These are phyloP conservation scores for Nothura maculosa DNA, from an alignment of 2,797 vertebrate species.

Conservation along the genomic window DNA sequence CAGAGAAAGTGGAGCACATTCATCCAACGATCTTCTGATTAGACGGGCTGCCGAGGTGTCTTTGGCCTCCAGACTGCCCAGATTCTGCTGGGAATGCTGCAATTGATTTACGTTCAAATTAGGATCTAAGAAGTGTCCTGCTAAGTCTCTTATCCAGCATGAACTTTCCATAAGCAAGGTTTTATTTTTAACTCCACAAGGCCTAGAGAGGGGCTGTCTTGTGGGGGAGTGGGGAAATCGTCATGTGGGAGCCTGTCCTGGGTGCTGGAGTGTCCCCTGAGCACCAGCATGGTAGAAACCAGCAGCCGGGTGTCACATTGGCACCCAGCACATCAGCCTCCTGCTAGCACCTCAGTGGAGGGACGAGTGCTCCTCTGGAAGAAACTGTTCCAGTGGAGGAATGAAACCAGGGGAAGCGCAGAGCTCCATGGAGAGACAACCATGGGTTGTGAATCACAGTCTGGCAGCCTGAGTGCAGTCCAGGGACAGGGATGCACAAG, in stretches of 20 bases:
- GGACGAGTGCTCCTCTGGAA: neutral
- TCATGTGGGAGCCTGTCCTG: neutral
- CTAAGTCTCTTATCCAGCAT: constrained; percentile 59
- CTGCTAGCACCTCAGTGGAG: fast-evolving
- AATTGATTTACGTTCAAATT: constrained; percentile 53
- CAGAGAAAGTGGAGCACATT: neutral
- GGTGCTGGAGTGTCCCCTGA: fast-evolving
- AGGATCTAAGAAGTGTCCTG: constrained; percentile 41
- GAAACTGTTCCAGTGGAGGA: neutral
- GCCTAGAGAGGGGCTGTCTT: constrained; percentile 23
- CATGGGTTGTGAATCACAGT: neutral
- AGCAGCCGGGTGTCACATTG: fast-evolving
- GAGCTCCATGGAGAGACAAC: neutral
- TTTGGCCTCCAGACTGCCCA: neutral
- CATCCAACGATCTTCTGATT: neutral
- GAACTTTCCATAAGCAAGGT: constrained; percentile 77
- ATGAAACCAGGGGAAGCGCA: neutral
- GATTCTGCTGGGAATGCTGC: neutral
- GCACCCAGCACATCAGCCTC: neutral
- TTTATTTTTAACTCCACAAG: constrained; percentile 75
- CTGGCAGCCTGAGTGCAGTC: neutral
- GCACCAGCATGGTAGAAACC: fast-evolving
- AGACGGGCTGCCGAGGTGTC: neutral
- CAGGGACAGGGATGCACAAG: neutral
- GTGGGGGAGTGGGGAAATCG: neutral